These are phyloP conservation scores for Caenorhabditis sp. DNA, from an alignment of 2,888 invertebrate genomes.

Conservation along the genomic window DNA sequence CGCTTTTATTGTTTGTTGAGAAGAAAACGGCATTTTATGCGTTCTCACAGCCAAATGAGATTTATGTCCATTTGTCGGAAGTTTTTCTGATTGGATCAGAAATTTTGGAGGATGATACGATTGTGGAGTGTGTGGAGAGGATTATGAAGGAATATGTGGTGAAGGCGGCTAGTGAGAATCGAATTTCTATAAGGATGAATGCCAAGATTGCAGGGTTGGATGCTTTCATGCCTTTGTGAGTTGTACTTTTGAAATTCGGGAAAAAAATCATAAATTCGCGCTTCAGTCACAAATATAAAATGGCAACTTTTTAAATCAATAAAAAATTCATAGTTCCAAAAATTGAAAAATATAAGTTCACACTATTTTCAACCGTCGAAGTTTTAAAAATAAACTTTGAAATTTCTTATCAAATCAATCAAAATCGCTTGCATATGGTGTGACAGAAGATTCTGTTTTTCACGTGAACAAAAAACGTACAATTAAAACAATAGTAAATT, in stretches of 20 bases:
- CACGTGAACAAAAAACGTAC: too few species aligned
- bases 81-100: constrained; percentile 39
- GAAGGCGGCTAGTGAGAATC: constrained; percentile 34
- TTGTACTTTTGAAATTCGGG: background rate
- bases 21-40: constrained; percentile 51
- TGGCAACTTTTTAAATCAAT: too few species aligned
- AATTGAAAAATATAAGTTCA: too few species aligned
- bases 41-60: constrained; percentile 52
- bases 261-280: too few species aligned
- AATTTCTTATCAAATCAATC: too few species aligned
- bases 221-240: constrained; percentile 66
- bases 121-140: constrained; percentile 31
- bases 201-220: constrained; percentile 60
- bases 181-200: constrained; percentile 48
- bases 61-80: constrained; percentile 51
- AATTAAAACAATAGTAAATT: too few species aligned
- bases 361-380: too few species aligned
- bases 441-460: too few species aligned
- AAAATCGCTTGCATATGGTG: too few species aligned
- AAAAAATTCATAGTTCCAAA: too few species aligned
- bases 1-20: constrained; percentile 49
- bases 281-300: too few species aligned
- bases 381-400: too few species aligned
- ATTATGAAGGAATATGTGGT: constrained; percentile 51
- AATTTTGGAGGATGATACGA: constrained; percentile 51